Conservation (phyloP, 2,888 invertebrate species). For the Chloroclystis v-ata region DNA sequence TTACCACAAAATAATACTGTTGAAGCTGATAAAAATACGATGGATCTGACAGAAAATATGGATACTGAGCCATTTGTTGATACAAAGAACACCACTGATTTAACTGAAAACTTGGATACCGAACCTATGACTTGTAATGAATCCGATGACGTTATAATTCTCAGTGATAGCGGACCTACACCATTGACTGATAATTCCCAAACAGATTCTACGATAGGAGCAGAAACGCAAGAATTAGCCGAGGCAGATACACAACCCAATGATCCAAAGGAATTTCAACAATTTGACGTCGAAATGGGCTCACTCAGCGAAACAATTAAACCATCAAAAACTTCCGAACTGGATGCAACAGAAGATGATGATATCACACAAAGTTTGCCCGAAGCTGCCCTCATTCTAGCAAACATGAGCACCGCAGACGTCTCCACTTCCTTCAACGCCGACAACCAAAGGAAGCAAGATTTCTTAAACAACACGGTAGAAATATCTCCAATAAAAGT, state of each 20-base stretch:
- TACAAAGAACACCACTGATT: constrained; percentile 32
- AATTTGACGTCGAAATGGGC: not conserved
- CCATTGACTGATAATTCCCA: constrained; percentile 36
- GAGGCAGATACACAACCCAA: constrained; percentile 59
- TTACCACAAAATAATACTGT: constrained; percentile 54
- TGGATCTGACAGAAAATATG: constrained; percentile 54
- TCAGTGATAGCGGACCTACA: constrained; percentile 37
- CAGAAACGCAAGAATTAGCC: constrained; percentile 52
- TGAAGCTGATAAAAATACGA: constrained; percentile 32
- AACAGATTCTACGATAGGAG: constrained; percentile 36
- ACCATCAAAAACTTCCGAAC: not conserved
- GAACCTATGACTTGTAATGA: constrained; percentile 35
- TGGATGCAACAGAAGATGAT: not conserved
- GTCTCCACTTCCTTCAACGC: constrained; percentile 63
- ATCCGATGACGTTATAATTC: constrained; percentile 40
- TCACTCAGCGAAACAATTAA: not conserved
- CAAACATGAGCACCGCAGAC: constrained; percentile 31
- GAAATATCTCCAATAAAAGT: constrained; percentile 80
- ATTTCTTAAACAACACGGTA: constrained; percentile 76
- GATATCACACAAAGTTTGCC: constrained; percentile 9
- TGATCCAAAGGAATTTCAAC: constrained; percentile 31
- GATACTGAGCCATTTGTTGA: constrained; percentile 50
- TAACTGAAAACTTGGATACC: constrained; percentile 60
- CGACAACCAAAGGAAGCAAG: constrained; percentile 61
- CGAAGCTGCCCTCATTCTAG: not conserved